Conservation (phyloP, 2,113 vertebrate species). For the Aramus guarauna region DNA sequence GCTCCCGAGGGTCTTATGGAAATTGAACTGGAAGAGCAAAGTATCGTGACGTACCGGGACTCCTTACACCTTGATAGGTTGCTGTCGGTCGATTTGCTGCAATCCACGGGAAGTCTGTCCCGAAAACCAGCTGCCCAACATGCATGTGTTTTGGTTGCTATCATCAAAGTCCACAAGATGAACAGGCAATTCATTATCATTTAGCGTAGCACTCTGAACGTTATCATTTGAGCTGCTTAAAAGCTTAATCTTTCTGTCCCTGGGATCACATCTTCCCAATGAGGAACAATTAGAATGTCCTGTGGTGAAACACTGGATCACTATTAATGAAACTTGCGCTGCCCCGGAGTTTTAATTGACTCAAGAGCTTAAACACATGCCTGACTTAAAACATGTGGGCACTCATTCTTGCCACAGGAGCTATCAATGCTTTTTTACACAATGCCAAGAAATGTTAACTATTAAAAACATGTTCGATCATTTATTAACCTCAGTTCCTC, state of each 20-base stretch:
- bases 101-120: not conserved
- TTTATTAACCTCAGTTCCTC: not conserved
- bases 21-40: not conserved
- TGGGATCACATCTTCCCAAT: not conserved
- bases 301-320: conserved; percentile 1
- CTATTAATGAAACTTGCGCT: conserved; percentile 1
- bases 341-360: conserved; percentile 6
- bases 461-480: not conserved
- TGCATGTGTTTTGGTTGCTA: not conserved
- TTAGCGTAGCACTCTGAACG: not conserved
- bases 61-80: not conserved
- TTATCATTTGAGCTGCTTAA: conserved; percentile 15
- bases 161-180: not conserved
- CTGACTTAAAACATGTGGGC: not conserved
- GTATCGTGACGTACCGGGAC: not conserved
- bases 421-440: not conserved
- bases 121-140: not conserved
- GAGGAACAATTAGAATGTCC: conserved; percentile 23
- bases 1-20: not conserved
- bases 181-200: not conserved
- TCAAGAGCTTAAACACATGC: not conserved
- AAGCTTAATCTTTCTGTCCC: not conserved
- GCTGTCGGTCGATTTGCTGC: not conserved
- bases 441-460: not conserved
- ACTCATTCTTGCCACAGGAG: not conserved